A percentile compares a stretch with the other conserved stretches of the same genome.
phyloP scores from a whole-genome alignment of 2,797 vertebrate genomes.

The Crotalus adamanteus region DNA sequence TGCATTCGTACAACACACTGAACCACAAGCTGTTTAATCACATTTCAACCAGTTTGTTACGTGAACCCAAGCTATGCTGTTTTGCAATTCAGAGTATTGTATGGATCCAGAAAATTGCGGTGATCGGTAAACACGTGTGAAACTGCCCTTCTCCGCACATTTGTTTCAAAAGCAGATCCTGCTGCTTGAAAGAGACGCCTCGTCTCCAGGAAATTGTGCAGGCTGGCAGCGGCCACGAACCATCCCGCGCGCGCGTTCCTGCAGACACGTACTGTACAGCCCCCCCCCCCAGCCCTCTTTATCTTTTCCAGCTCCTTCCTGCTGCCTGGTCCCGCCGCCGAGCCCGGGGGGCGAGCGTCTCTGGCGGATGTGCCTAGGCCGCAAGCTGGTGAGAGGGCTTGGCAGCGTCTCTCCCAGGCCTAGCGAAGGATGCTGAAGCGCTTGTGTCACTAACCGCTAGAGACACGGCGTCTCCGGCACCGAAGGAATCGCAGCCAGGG shows the following conservation, averaged over 20 bases:
- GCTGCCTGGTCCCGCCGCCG: neutral
- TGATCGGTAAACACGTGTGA: neutral
- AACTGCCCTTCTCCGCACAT: neutral
- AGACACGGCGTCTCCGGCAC: constrained; percentile 53
- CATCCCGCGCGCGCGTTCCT: neutral
- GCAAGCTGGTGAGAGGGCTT: neutral
- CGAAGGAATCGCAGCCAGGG: constrained; percentile 17
- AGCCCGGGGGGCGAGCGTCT: neutral
- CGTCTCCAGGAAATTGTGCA: neutral
- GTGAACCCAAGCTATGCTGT: neutral
- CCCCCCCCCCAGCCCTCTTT: neutral
- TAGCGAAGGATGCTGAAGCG: constrained; percentile 36
- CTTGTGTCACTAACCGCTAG: constrained; percentile 50
- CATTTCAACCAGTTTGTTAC: neutral
- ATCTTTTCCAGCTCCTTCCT: no score
- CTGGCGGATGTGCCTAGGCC: neutral
- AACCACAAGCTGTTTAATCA: neutral
- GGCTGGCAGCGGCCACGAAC: neutral
- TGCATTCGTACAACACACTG: neutral
- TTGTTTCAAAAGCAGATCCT: neutral
- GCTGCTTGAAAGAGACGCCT: neutral
- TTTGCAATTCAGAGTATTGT: neutral
- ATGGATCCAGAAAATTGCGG: neutral
- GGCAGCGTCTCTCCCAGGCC: constrained; percentile 5
- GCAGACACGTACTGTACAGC: neutral